A percentile compares a stretch with the other conserved stretches of the same genome.
Conservation (phyloP, 2,113 vertebrate species). For the Grammomys dolichurus region DNA sequence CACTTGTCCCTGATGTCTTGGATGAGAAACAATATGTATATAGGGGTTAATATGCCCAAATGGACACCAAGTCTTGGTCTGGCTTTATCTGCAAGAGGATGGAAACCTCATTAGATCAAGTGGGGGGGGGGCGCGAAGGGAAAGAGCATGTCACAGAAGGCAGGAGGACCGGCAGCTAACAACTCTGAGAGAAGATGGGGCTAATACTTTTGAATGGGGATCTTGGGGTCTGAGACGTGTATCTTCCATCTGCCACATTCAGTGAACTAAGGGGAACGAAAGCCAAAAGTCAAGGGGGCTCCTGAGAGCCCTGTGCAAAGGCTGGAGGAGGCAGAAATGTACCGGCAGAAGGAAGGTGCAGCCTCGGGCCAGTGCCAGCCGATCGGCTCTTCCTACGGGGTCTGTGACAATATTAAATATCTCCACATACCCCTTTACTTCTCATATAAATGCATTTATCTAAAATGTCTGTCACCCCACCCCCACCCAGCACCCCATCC, state of each 20-base stretch:
- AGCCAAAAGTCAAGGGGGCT: background rate
- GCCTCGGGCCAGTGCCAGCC: background rate
- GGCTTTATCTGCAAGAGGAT: background rate
- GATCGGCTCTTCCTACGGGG: background rate
- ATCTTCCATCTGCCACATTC: no score
- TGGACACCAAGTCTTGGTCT: background rate
- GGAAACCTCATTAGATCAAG: background rate
- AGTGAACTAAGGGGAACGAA: background rate
- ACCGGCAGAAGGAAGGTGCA: background rate
- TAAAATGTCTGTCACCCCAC: background rate
- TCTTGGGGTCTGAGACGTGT: background rate
- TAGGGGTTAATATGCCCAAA: fast-evolving
- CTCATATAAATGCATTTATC: background rate
- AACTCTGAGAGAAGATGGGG: background rate
- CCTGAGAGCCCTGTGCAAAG: fast-evolving
- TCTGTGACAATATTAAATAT: background rate
- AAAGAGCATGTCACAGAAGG: background rate
- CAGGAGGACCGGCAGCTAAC: background rate
- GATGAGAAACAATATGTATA: background rate
- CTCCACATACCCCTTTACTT: background rate
- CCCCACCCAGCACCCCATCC: background rate
- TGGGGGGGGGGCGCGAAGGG: background rate
- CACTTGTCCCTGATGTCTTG: background rate
- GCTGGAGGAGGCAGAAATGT: background rate
- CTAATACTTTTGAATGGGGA: background rate